Evolutionary conservation across 2,888 invertebrate species (phyloP), one percentile per base, ranked within the genome.

Genomic region (Blastobasis adustella): DNA sequence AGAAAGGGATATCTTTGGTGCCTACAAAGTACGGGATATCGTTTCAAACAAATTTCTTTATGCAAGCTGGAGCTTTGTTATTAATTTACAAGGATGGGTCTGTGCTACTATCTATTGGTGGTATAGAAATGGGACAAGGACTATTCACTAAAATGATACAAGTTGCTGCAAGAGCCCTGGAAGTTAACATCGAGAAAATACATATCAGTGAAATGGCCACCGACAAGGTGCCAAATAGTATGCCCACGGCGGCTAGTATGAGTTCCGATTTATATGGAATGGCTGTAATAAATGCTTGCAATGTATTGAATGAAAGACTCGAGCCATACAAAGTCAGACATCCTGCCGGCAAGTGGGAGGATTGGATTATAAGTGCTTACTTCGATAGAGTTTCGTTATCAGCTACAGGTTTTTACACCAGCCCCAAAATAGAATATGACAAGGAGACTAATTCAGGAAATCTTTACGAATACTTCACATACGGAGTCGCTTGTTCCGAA

Each of bases 61-160:
- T 94, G 82, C 95, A 95, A 83, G 93, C 90, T 1, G 95, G 94
- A 4, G 95, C 96, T 1, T 83, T 97, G 50, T 85, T 97, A 5
- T 89, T 94, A 52, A 82, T 95, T 4, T 96, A 96, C 73, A 90
- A 86, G 1, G 94, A 94, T 69, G 96, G 95, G 7, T 94, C 95
- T 0, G 94, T 96, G 5, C 82, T 96, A 37, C 67, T 96, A 45
- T 90, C 92, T 5, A 95, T 95, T 68, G 95, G 95, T 49, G 96
- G 96, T 10, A 92, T 94, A 48, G 97, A 97, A 89, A 96, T 97
- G 95, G 97, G 97, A 0, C 97, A 97, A 83, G 97, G 97, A 0
- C 85, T 97, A 5, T 94, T 95, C 70, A 96, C 96, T 0, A 97
- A 97, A 89, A 95, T 96, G 93, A 92, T 94, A 54, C 96, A 96